Base-by-base conservation (phyloP, 1,140 invertebrate genomes). In the Hetaerina americana region DNA sequence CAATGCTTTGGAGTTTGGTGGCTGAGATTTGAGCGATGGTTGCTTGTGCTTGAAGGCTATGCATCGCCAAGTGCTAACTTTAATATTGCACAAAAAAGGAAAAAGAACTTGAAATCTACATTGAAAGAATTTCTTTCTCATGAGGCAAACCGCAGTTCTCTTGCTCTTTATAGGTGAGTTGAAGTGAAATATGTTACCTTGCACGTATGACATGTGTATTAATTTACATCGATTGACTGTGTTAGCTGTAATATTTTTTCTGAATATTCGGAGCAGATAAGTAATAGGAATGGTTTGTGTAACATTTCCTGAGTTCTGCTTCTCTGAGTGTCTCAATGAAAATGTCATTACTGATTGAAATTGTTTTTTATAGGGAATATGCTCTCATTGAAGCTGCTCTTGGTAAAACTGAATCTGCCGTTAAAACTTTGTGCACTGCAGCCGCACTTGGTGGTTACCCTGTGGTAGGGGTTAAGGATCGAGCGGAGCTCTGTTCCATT, bases 361-460 rank as follows among this genome's bases (percentile, higher is more conserved):
- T 57, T 57, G 2, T 5, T 57, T 18, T 57, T 57, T 57, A 18
- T 57, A 79, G 82, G 0, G 87, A 89, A 77, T 86, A 87, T 77
- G 87, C 85, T n/a, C 77, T 88, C 31, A 84, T 86, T 74, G 86
- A 89, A 77, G 78, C 79, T 40, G 86, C 87, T 78, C 78, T 84
- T 18, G 82, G 80, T 3, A 80, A 81, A 72, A 70, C 76, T 5
- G 78, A 83, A 1, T 81, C 76, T 71, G 82, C 81, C 3, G 25
- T 31, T 29, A 70, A 71, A 40, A 68, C 73, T 15, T 70, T 74
- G 18, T 27, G 22, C 26, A 74, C 69, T 1, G 69, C 70, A n/a
- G 28, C 73, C 3, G 5, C 10, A 18, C 70, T 72, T 18, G 40
- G 15, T 57, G 40, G 26, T 69, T 57, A 57, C 10, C 40, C 68